Percentiles rank a stretch among this genome's conserved stretches.
phyloP scores from a whole-genome alignment of 2,113 vertebrate genomes.

The Conger conger region DNA sequence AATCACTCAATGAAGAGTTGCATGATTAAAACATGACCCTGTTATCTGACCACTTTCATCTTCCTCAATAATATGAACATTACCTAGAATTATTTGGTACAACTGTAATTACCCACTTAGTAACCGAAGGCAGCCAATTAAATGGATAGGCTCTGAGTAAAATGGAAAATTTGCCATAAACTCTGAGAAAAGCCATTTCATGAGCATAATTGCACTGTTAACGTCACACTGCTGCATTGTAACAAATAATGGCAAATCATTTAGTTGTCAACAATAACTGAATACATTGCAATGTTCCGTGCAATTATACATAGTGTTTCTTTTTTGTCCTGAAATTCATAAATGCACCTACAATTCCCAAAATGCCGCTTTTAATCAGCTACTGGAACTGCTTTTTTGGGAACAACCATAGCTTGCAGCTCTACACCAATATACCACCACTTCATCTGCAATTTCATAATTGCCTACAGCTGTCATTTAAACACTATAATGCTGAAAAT shows the following conservation, averaged over 20 bases:
- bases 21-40: not conserved
- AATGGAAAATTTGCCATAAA: not conserved
- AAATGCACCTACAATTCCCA: not conserved
- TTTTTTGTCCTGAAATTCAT: not conserved
- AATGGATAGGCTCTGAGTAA: not conserved
- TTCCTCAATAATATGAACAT: not conserved
- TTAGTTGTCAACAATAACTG: not conserved
- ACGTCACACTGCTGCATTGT: not conserved
- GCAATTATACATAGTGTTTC: not conserved
- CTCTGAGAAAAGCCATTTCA: not conserved
- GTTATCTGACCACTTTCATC: not conserved
- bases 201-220: not conserved
- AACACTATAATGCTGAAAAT: not conserved
- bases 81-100: not conserved
- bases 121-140: conserved; percentile 11
- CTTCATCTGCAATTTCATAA: no score
- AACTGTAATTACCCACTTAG: not conserved
- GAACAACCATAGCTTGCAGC: no score
- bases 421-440: no score
- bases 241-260: not conserved
- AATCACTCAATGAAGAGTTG: no score
- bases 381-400: no score
- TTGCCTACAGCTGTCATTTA: not conserved
- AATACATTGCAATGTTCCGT: not conserved
- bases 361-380: no score